Evolutionary conservation across 2,888 invertebrate species (phyloP), one percentile per base, ranked within the genome.

Genomic region (Drepana falcataria): DNA sequence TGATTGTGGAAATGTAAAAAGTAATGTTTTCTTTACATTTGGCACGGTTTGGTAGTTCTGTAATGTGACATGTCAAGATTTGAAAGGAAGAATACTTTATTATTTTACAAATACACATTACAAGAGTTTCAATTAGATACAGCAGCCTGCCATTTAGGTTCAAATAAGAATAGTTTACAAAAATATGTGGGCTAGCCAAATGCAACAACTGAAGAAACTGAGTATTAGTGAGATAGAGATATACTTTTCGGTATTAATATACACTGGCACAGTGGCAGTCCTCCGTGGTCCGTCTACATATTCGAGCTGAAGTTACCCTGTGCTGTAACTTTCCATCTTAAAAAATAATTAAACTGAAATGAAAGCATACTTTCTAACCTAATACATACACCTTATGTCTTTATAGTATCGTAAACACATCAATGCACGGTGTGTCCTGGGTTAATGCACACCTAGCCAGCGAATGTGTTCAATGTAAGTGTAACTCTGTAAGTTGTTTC

Each of bases 331-430:
- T 66, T 62, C 57, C 63, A 58, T 67, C 61, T 56, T 63, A 59
- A 61, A 57, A 60, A 59, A 61, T 57, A 61, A 55, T 58, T 64
- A 64, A 74, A 73, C 62, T 44, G 55, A 68, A 79, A 77, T 57
- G 63, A 71, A 81, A 81, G 75, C 75, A 74, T 78, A 77, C 66
- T 61, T 48, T 60, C 69, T 75, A 75, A 73, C 63, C 69, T 80
- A 77, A 64, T 70, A 68, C 69, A 69, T 73, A 79, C 68, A 73
- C 64, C 68, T 70, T 77, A 75, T 68, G 69, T 71, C 67, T 68
- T 75, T 71, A 73, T 63, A 66, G 64, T 63, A 63, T 68, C 66
- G 58, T 66, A 66, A 65, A 68, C 65, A 73, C 69, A 75, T 74
- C 70, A 73, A 75, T 72, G 73, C 71, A 74, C 71, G 63, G 53